Evolutionary conservation across 2,888 invertebrate genomes (phyloP).

Genomic region (Aleiodes leptofemur): DNA sequence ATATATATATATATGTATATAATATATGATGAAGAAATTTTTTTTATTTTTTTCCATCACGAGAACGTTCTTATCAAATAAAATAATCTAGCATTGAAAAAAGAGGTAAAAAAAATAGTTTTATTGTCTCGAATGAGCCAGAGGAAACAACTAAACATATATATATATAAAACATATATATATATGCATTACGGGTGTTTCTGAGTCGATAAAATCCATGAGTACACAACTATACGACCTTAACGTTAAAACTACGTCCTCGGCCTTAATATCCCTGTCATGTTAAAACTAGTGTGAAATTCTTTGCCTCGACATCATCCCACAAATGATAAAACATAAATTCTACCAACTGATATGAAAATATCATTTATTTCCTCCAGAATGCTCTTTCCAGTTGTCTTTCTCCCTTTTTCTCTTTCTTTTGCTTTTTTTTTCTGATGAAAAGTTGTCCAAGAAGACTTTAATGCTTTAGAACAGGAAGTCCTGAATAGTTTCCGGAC

Average conservation of each 20-base stretch:
- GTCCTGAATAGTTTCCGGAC: too few relatives aligned
- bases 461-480: too few relatives aligned
- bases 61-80: too few relatives aligned
- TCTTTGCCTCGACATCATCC: not conserved
- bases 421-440: too few relatives aligned
- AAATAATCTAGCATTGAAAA: too few relatives aligned
- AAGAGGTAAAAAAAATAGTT: too few relatives aligned
- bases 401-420: too few relatives aligned
- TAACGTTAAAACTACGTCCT: conserved; percentile 8
- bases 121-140: too few relatives aligned
- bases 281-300: conserved; percentile 8
- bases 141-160: not conserved
- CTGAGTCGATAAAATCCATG: conserved; percentile 37
- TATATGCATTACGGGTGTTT: not conserved
- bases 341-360: conserved; percentile 1
- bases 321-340: not conserved
- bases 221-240: conserved; percentile 27
- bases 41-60: too few relatives aligned
- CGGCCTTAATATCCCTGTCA: conserved; percentile 33
- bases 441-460: too few relatives aligned
- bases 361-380: not conserved
- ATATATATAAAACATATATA: not conserved
- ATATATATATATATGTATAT: too few relatives aligned
- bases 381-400: not conserved
- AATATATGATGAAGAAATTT: too few relatives aligned